Evolutionary conservation across 2,888 invertebrate genomes (phyloP).

Genomic region (Chymomyza amoena): DNA sequence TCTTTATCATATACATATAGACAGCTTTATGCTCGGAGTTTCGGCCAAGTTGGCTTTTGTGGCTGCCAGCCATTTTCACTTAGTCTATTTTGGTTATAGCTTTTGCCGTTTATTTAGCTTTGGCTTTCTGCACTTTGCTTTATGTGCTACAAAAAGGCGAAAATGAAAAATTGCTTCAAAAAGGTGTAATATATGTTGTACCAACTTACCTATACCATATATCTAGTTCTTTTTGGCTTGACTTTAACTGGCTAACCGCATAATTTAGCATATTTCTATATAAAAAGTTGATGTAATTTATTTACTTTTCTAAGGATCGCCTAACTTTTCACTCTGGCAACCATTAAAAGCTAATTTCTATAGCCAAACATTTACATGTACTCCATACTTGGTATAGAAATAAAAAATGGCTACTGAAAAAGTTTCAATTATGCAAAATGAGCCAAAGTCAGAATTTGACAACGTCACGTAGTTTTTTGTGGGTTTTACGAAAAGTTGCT

Average conservation of each 20-base stretch:
- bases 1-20: not conserved
- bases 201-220: not conserved
- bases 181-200: not conserved
- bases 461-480: not conserved
- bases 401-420: not conserved
- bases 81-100: not conserved
- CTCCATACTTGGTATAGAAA: not conserved
- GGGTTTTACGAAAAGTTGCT: not conserved
- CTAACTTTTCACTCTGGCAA: not conserved
- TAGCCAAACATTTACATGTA: not conserved
- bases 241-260: too few relatives aligned
- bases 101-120: not conserved
- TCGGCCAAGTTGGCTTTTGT: not conserved
- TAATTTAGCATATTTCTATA: not conserved
- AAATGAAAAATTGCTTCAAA: not conserved
- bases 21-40: not conserved
- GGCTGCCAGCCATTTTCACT: not conserved
- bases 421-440: constrained; percentile 6
- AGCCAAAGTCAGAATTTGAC: not conserved
- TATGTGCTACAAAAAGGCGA: not conserved
- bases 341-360: not conserved
- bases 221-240: not conserved
- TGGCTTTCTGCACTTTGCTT: not conserved
- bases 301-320: not conserved
- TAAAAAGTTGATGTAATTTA: not conserved